phyloP scores from a whole-genome alignment of 2,113 vertebrate genomes.

The Dipodomys stephensi region DNA sequence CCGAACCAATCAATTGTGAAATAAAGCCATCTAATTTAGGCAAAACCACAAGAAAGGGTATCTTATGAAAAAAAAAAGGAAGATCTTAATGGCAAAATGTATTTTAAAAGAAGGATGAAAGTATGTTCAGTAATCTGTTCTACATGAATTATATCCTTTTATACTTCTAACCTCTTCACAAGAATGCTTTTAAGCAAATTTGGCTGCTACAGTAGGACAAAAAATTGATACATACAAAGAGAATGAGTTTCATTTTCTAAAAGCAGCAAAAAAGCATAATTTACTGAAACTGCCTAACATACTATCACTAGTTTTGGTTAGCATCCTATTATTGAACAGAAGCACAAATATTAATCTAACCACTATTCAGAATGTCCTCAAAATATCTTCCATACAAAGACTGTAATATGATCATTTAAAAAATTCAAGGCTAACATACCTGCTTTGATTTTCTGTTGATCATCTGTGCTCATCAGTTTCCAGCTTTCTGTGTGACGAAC shows the following conservation, averaged over 20 bases:
- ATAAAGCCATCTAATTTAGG: conserved; percentile 77
- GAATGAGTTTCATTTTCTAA: conserved; percentile 63
- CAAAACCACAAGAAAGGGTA: conserved; percentile 54
- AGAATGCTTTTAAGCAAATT: conserved; percentile 80
- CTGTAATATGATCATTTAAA: conserved; percentile 58
- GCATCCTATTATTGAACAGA: conserved; percentile 56
- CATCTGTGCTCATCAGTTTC: conserved; percentile 91
- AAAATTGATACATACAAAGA: conserved; percentile 73
- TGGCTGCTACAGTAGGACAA: conserved; percentile 66
- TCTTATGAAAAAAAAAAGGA: conserved; percentile 71
- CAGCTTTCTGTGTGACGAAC: conserved; percentile 96
- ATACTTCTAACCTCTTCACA: conserved; percentile 73
- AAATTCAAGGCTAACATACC: conserved; percentile 86
- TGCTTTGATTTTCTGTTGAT: conserved; percentile 93
- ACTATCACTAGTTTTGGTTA: conserved; percentile 72
- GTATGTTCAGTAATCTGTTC: conserved; percentile 68
- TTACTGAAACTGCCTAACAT: conserved; percentile 69
- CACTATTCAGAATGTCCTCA: conserved; percentile 57
- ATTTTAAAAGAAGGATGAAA: conserved; percentile 60
- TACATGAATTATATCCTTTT: conserved; percentile 70
- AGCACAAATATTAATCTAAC: conserved; percentile 67
- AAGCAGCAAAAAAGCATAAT: conserved; percentile 66
- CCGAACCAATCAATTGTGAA: conserved; percentile 79
- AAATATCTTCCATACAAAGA: conserved; percentile 65
- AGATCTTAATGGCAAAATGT: conserved; percentile 64